Percentiles rank a stretch among this genome's conserved stretches.
These are phyloP conservation scores for Camelus bactrianus DNA, from an alignment of 2,113 vertebrate species.

Conservation along the genomic window DNA sequence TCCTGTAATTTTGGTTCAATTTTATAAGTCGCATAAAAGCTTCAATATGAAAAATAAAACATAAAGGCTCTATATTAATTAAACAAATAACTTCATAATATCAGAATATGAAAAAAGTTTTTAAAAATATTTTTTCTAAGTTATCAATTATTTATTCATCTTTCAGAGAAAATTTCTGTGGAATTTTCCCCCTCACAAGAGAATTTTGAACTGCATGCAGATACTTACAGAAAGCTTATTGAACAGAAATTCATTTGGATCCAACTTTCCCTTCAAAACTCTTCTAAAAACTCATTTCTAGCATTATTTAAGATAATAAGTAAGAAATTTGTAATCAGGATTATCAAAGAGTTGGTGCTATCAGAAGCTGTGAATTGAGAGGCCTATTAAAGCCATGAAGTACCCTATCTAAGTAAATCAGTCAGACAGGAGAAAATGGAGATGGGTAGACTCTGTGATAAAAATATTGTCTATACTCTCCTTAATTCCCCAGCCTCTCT, in stretches of 20 bases:
- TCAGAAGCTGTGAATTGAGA: background rate
- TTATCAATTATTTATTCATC: background rate
- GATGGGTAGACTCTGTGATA: background rate
- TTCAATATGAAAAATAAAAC: slow-evolving; percentile 1
- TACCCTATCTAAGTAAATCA: background rate
- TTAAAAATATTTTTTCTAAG: background rate
- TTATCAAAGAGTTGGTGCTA: background rate
- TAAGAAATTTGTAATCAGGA: background rate
- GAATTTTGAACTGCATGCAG: background rate
- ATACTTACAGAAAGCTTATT: background rate
- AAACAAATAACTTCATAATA: background rate
- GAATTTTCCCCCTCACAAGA: background rate
- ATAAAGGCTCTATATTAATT: background rate
- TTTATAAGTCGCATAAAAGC: background rate
- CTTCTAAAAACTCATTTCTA: background rate
- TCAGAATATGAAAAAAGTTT: background rate
- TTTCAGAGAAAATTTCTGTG: background rate
- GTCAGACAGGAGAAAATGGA: background rate
- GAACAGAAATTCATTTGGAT: background rate
- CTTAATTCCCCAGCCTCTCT: background rate
- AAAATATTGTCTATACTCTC: background rate
- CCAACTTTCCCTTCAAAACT: background rate
- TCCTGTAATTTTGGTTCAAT: slow-evolving; percentile 27
- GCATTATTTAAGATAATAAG: background rate
- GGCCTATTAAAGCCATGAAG: background rate